Evolutionary conservation across 2,113 vertebrate species (phyloP), one percentile per base, ranked within the genome.

Genomic region (Amphiprion ocellaris): DNA sequence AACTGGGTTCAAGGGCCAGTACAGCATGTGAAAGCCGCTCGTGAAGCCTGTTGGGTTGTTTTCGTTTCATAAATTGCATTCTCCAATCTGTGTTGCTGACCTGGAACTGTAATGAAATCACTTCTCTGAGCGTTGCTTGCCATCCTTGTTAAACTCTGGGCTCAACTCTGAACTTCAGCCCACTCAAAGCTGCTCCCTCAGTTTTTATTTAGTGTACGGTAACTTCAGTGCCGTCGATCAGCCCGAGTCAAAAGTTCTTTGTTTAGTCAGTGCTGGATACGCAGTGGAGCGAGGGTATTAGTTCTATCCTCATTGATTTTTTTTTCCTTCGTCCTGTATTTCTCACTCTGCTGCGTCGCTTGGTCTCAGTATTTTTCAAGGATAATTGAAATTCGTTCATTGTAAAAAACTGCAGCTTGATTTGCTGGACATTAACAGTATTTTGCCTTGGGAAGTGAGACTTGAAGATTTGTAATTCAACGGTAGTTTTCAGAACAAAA

Each of bases 181-280:
- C 50, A 28, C 17, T 14, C 30, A 69, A 46, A 62, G 56, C 30
- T 21, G 39, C 21, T 74, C 53, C 30, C 7, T 69, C 23, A 8
- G n/a, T 67, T 82, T 85, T 72, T 53, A 56, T 78, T 82, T 60
- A 59, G 19, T 37, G 28, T 16, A 61, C 39, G 1, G 28, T 70
- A 55, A 55, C 47, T 59, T 75, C 10, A 68, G 26, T 58, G 50
- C 16, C 47, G 74, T 79, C 10, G 12, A 80, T 78, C 76, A 56
- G 61, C 12, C 19, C 3, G 14, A 74, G 37, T 79, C 19, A 39
- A 54, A 61, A 37, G 49, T 55, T 61, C 62, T 69, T 65, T 41
- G 30, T 82, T 77, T 47, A 55, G 44, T 60, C 75, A 58, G 49
- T 54, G 73, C 60, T 70, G 47, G 77, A 74, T 54, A 23, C 53